These are phyloP conservation scores for Gallinago jamesoni DNA, from an alignment of 2,113 vertebrate species.

Conservation along the genomic window DNA sequence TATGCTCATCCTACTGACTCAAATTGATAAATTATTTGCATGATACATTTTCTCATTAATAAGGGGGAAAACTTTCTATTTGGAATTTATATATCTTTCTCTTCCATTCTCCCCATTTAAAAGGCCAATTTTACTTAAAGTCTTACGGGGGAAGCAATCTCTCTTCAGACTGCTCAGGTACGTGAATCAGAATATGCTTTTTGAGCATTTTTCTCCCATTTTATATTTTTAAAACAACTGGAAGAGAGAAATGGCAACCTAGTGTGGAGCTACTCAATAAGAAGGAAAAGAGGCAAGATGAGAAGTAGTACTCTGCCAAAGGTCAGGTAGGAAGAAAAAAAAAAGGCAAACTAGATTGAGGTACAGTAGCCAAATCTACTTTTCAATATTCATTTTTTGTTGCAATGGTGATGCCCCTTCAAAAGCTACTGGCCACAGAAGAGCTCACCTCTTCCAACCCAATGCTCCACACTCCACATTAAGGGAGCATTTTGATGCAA, in stretches of 20 bases:
- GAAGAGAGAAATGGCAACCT: background rate
- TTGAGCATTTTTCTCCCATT: background rate
- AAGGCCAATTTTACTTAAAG: conserved; percentile 29
- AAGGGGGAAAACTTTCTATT: conserved; percentile 19
- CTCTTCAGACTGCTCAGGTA: background rate
- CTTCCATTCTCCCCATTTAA: background rate
- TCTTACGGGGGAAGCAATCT: background rate
- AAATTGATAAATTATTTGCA: conserved; percentile 69
- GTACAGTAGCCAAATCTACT: background rate
- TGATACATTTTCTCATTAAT: conserved; percentile 57
- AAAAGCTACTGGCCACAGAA: background rate
- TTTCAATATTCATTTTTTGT: background rate
- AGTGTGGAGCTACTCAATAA: background rate
- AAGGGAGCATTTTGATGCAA: conserved; percentile 29
- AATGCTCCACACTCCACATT: background rate
- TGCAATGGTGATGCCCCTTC: background rate
- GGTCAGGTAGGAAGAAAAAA: background rate
- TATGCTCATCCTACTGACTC: conserved; percentile 44
- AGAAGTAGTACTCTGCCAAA: background rate
- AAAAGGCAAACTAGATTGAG: background rate
- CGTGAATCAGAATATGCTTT: background rate
- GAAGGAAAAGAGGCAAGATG: background rate
- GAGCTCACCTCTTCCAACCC: conserved; percentile 20
- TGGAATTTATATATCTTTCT: conserved; percentile 19
- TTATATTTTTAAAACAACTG: background rate